Percentiles rank a stretch among this genome's conserved stretches.
Evolutionary conservation across 2,888 invertebrate species (phyloP).

Genomic region (Zele albiditarsus): DNA sequence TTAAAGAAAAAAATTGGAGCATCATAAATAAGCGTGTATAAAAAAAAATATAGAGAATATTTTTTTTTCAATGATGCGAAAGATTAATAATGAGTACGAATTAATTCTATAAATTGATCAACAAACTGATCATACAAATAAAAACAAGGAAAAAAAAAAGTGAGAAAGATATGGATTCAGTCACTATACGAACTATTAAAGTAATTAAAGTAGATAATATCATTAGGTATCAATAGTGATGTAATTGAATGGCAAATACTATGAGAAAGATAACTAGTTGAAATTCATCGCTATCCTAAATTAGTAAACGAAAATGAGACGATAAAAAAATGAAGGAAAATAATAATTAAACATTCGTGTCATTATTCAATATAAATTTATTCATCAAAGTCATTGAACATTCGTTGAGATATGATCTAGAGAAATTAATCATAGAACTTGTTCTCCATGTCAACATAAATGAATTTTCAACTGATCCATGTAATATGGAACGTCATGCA

Average conservation of each 20-base stretch:
- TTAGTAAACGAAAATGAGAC: constrained; percentile 22
- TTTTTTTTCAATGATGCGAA: constrained; percentile 47
- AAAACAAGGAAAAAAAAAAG: constrained; percentile 27
- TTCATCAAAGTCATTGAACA: constrained; percentile 35
- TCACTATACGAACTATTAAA: constrained; percentile 53
- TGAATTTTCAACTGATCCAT: constrained; percentile 22
- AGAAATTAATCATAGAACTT: constrained; percentile 27
- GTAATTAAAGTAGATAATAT: constrained; percentile 52
- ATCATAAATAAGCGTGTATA: constrained; percentile 47
- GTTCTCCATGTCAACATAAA: constrained; percentile 34
- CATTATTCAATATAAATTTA: constrained; percentile 34
- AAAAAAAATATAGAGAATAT: constrained; percentile 47
- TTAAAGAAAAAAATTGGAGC: constrained; percentile 11
- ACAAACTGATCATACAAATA: constrained; percentile 25
- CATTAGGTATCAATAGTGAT: constrained; percentile 46
- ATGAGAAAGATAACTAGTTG: constrained; percentile 30
- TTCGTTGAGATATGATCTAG: constrained; percentile 21
- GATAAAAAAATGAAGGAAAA: constrained; percentile 20
- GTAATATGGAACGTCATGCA: background rate
- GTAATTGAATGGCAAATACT: constrained; percentile 14
- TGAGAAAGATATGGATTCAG: constrained; percentile 47
- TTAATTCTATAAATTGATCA: constrained; percentile 23
- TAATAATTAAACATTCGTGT: constrained; percentile 31
- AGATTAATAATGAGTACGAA: constrained; percentile 26
- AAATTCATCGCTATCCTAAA: constrained; percentile 31